A percentile compares a stretch with the other conserved stretches of the same genome.
These are phyloP conservation scores for Alviniconcha strummeri DNA, from an alignment of 2,888 invertebrate genomes.

Conservation along the genomic window DNA sequence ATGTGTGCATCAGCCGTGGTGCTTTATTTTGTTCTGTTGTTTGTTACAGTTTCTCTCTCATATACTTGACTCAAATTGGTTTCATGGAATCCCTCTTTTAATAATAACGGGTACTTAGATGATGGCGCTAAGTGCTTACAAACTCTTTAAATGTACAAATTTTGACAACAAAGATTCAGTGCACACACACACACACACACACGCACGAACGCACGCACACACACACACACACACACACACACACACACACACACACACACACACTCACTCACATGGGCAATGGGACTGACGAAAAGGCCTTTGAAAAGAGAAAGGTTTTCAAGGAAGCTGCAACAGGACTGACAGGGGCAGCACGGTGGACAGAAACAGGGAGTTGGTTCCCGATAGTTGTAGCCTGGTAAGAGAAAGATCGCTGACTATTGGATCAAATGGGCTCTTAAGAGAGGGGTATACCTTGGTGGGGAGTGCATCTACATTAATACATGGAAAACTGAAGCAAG, in stretches of 20 bases:
- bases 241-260: neutral
- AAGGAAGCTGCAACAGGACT: too few species aligned
- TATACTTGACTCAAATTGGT: neutral
- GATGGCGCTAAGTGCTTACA: too few species aligned
- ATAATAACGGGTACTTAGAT: neutral
- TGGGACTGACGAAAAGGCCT: neutral
- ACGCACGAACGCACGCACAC: neutral
- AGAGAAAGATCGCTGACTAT: too few species aligned
- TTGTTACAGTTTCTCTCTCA: neutral
- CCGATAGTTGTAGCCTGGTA: too few species aligned
- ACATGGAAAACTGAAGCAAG: too few species aligned
- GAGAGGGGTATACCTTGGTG: too few species aligned
- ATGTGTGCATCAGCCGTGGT: neutral
- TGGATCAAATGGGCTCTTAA: too few species aligned
- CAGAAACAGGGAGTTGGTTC: too few species aligned
- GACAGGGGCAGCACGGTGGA: too few species aligned
- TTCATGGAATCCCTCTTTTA: neutral
- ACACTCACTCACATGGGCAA: neutral
- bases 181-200: neutral
- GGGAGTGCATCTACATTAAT: too few species aligned
- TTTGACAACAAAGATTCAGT: neutral
- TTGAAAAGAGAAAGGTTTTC: too few species aligned
- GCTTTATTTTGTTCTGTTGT: neutral
- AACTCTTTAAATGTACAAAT: neutral
- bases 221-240: slow-evolving; percentile 7